Percentiles rank a stretch among this genome's conserved stretches.
Evolutionary conservation across 2,113 vertebrate genomes (phyloP).

Genomic region (Herpailurus yagouaroundi): DNA sequence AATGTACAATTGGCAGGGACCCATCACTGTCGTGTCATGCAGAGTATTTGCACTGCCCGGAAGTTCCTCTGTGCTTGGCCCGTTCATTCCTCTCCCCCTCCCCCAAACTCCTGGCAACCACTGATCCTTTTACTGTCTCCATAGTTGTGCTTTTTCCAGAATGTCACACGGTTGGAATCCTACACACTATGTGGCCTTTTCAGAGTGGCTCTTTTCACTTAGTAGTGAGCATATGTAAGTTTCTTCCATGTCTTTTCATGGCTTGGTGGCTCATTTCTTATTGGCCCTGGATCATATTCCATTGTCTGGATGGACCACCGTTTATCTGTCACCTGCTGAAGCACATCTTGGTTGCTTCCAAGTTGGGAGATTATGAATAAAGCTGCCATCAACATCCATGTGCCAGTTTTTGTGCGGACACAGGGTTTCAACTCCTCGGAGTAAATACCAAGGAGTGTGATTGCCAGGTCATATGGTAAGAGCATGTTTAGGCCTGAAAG

Average conservation of each 20-base stretch:
- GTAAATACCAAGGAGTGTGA: background rate
- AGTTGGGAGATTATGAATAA: background rate
- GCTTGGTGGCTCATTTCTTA: background rate
- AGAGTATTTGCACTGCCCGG: background rate
- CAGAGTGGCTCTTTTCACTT: background rate
- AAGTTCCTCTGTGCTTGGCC: background rate
- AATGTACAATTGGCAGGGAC: accelerated
- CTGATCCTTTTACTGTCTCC: too few relatives aligned
- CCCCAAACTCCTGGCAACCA: background rate
- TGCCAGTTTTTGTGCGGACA: background rate
- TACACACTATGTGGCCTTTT: background rate
- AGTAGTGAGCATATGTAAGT: background rate
- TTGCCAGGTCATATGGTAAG: accelerated
- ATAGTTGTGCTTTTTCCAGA: background rate
- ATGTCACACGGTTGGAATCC: background rate
- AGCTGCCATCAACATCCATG: background rate
- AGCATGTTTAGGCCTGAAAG: background rate
- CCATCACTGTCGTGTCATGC: accelerated
- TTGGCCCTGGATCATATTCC: too few relatives aligned
- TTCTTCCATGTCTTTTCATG: background rate
- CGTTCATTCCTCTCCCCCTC: background rate
- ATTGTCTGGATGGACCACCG: background rate
- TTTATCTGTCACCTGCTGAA: background rate
- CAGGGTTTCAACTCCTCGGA: background rate
- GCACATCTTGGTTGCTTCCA: background rate